Evolutionary conservation across 2,797 vertebrate species (phyloP), one percentile per base, ranked within the genome.

Genomic region (Anableps anableps): DNA sequence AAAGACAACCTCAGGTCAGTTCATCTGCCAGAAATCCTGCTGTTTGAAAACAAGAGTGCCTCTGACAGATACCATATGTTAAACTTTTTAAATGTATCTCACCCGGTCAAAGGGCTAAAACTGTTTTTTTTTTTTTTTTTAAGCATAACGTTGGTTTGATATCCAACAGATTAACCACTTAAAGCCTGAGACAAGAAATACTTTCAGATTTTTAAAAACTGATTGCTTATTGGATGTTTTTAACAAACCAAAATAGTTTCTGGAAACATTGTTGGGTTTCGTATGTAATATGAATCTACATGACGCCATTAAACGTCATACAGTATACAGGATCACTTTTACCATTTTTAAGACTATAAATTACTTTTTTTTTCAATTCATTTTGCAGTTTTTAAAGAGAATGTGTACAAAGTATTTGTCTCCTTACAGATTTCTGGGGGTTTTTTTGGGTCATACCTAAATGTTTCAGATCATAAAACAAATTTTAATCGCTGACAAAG

Each of bases 41-140:
- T 60, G 71, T 86, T 82, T 80, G 36, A 38, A 80, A 64, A 89
- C 38, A 45, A 64, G 48, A 86, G 80, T 50, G n/a, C 68, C 77
- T 38, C 48, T 80, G 87, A 86, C 86, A 83, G 87, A 88, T 72
- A 72, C 80, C 82, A 85, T 82, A 82, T 91, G 86, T 83, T 84
- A 76, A 66, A 71, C 62, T 83, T 85, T 58, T 75, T 55, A 79
- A 74, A 74, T 74, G 60, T 71, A 77, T 66, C 77, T 88, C 86
- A 86, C 76, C 48, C 68, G 83, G 87, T 88, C 79, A 87, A 21
- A 80, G 84, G 79, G 77, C 75, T 58, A 79, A 78, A 78, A 64
- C 81, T 51, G 34, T 66, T 53, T 51, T 71, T 17, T 62, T 17
- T 80, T 51, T 16, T 66, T 53, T 51, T 71, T 17, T 62, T 17